phyloP scores from a whole-genome alignment of 53 echinoderm and acorn worm species.

The Luidia sarsii region DNA sequence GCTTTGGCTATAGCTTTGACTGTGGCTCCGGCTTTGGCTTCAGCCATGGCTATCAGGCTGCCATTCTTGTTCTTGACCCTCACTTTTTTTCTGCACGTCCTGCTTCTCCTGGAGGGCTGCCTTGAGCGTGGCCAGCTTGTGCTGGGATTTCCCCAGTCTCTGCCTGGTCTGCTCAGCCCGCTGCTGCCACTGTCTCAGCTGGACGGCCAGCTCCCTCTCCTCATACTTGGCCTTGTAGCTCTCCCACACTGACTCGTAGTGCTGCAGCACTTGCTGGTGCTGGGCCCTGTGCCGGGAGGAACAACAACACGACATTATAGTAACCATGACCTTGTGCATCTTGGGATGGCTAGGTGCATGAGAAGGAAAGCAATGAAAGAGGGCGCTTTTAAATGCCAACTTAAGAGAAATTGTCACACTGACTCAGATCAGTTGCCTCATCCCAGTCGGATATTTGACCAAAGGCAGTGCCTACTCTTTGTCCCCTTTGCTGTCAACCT shows the following conservation, averaged over 20 bases:
- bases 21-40: too few species aligned
- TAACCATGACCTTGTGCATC: background rate
- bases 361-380: background rate
- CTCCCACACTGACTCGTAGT: conserved; percentile 66
- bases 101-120: conserved; percentile 26
- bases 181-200: conserved; percentile 46
- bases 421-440: too few species aligned
- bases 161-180: conserved; percentile 1
- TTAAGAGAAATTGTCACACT: too few species aligned
- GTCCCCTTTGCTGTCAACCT: too few species aligned
- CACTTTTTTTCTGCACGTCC: too few species aligned
- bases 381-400: too few species aligned
- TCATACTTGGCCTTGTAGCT: conserved; percentile 61
- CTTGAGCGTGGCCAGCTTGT: background rate
- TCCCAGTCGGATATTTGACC: too few species aligned
- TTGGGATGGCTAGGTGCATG: background rate
- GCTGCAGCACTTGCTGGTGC: conserved; percentile 38
- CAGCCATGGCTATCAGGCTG: too few species aligned
- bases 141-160: background rate
- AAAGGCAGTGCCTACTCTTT: too few species aligned
- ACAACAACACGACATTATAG: background rate
- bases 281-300: background rate
- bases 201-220: conserved; percentile 19
- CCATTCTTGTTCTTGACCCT: conserved; percentile 24
- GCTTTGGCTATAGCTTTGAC: too few species aligned